These are phyloP conservation scores for Condylura cristata DNA, from an alignment of 2,113 vertebrate genomes.

Conservation along the genomic window DNA sequence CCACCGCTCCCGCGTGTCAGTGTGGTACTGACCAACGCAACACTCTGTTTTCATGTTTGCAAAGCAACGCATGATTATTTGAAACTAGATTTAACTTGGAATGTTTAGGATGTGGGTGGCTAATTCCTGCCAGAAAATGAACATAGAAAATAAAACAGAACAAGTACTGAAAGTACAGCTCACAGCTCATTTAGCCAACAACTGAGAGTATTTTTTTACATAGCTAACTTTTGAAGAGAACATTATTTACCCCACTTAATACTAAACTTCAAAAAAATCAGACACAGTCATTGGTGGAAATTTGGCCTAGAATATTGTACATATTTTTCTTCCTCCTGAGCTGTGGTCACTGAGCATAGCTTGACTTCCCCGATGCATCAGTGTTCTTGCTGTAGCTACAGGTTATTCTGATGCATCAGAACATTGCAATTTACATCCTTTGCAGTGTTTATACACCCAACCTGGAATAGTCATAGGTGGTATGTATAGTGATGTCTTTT, in stretches of 20 bases:
- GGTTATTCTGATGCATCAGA: background rate
- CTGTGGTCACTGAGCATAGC: background rate
- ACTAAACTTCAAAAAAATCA: background rate
- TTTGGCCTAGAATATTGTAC: background rate
- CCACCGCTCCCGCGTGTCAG: no score
- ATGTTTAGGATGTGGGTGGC: constrained; percentile 70
- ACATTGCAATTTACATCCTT: background rate
- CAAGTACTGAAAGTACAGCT: constrained; percentile 56
- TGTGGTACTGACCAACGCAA: no score
- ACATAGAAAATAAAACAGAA: constrained; percentile 32
- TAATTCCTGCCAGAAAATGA: constrained; percentile 65
- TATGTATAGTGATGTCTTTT: background rate
- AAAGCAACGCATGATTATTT: constrained; percentile 46
- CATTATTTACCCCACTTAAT: background rate
- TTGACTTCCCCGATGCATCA: background rate
- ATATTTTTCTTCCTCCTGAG: background rate
- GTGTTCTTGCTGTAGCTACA: background rate
- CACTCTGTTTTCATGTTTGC: constrained; percentile 67
- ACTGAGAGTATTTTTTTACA: constrained; percentile 48
- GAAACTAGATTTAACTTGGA: constrained; percentile 54
- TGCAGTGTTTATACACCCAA: background rate
- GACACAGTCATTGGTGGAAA: background rate
- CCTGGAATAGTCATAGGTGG: background rate
- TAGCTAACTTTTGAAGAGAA: constrained; percentile 28
- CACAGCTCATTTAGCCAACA: constrained; percentile 2